Evolutionary conservation across 1,140 invertebrate species (phyloP).

Genomic region (Plectrocnemia conspersa): DNA sequence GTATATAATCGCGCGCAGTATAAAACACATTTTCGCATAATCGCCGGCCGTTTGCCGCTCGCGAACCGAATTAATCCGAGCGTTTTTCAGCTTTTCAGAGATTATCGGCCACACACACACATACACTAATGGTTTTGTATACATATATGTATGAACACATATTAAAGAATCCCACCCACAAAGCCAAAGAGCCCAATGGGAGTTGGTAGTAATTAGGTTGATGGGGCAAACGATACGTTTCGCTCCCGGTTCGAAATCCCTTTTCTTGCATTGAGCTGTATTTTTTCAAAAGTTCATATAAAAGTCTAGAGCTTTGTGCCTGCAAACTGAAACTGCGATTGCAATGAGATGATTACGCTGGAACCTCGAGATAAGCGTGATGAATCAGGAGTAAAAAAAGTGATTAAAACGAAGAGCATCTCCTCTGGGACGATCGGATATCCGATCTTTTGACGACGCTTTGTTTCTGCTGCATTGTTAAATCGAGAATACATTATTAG

Average conservation of each 20-base stretch:
- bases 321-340: not conserved
- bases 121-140: not conserved
- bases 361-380: not conserved
- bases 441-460: no score
- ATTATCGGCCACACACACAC: conserved; percentile 7
- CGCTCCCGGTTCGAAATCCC: conserved; percentile 4
- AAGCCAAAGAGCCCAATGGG: not conserved
- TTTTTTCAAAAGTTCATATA: conserved; percentile 5
- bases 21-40: conserved; percentile 23
- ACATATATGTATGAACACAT: conserved; percentile 8
- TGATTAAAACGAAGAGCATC: no score
- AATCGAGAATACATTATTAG: no score
- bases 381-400: conserved; percentile 5
- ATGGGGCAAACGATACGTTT: conserved; percentile 18
- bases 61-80: conserved; percentile 16
- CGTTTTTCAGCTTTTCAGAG: conserved; percentile 15
- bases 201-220: conserved; percentile 15
- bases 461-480: no score
- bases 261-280: conserved; percentile 3
- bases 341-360: conserved; percentile 13
- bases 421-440: no score
- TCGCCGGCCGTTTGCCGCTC: conserved; percentile 14
- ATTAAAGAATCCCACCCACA: no score
- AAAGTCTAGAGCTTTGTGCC: conserved; percentile 10
- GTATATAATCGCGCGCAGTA: conserved; percentile 17